Evolutionary conservation across 2,888 invertebrate genomes (phyloP).

Genomic region (Agonopterix subpropinquella): DNA sequence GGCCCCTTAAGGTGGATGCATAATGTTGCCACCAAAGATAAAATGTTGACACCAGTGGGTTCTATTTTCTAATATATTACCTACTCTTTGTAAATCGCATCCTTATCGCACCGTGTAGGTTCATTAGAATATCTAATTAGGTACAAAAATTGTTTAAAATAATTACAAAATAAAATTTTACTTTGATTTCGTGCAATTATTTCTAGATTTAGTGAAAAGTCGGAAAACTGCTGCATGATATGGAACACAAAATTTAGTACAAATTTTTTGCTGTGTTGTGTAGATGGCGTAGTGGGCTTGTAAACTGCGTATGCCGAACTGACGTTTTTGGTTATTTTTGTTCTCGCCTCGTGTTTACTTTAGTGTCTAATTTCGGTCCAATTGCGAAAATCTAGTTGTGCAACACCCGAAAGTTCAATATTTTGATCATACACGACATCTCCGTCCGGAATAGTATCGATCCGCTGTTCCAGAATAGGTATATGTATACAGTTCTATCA

Average conservation of each 20-base stretch:
- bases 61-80: too few relatives aligned
- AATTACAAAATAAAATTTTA: neutral
- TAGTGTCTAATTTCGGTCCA: conserved; percentile 72
- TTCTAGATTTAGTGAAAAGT: too few relatives aligned
- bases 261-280: conserved; percentile 49
- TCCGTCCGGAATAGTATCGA: conserved; percentile 55
- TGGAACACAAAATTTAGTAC: conserved; percentile 35
- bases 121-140: too few relatives aligned
- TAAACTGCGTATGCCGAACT: conserved; percentile 73
- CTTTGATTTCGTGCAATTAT: too few relatives aligned
- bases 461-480: conserved; percentile 62
- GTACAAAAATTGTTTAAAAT: neutral
- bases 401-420: conserved; percentile 53
- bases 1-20: too few relatives aligned
- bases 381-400: conserved; percentile 69
- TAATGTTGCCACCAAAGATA: too few relatives aligned
- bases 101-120: too few relatives aligned
- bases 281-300: conserved; percentile 71
- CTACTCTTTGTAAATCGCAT: too few relatives aligned
- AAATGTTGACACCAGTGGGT: too few relatives aligned
- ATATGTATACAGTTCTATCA: conserved; percentile 75
- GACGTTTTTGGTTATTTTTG: conserved; percentile 73
- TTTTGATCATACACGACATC: conserved; percentile 39
- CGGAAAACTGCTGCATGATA: conserved; percentile 21
- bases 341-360: conserved; percentile 77